Conservation (phyloP, 2,113 vertebrate genomes). For the Ophiodon elongatus region DNA sequence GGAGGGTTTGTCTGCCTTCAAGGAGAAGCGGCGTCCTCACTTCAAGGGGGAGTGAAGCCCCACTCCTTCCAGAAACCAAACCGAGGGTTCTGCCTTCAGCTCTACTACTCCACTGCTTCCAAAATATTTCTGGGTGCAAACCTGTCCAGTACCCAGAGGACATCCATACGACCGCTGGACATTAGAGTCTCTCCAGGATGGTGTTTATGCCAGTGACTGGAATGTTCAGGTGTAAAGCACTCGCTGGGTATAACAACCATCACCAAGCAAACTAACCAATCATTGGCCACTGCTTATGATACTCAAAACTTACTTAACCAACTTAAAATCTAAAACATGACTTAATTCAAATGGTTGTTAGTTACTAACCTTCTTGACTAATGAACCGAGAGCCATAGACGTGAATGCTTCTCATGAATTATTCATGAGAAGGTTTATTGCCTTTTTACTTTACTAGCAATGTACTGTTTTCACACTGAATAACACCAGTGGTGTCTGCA, state of each 20-base stretch:
- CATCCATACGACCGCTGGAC: neutral
- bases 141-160: slow-evolving; percentile 30
- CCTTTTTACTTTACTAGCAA: neutral
- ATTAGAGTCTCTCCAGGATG: neutral
- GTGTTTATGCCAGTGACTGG: slow-evolving; percentile 10
- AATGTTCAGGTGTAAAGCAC: neutral
- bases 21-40: slow-evolving; percentile 93
- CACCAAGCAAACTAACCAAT: slow-evolving; percentile 16
- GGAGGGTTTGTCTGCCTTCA: slow-evolving; percentile 96
- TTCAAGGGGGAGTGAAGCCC: slow-evolving; percentile 92
- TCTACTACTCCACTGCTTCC: slow-evolving; percentile 61
- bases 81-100: slow-evolving; percentile 49
- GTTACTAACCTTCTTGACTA: neutral
- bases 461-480: slow-evolving; percentile 2
- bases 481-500: slow-evolving; percentile 28
- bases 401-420: neutral
- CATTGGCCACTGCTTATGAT: slow-evolving; percentile 3
- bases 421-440: neutral
- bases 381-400: slow-evolving; percentile 5
- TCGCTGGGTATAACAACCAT: neutral
- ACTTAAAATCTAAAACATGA: slow-evolving; percentile 1
- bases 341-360: neutral
- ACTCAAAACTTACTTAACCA: neutral
- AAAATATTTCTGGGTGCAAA: slow-evolving; percentile 39
- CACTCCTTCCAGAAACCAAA: neutral